Base-by-base conservation (phyloP, 2,888 invertebrate genomes). In the Subacronicta megacephala region DNA sequence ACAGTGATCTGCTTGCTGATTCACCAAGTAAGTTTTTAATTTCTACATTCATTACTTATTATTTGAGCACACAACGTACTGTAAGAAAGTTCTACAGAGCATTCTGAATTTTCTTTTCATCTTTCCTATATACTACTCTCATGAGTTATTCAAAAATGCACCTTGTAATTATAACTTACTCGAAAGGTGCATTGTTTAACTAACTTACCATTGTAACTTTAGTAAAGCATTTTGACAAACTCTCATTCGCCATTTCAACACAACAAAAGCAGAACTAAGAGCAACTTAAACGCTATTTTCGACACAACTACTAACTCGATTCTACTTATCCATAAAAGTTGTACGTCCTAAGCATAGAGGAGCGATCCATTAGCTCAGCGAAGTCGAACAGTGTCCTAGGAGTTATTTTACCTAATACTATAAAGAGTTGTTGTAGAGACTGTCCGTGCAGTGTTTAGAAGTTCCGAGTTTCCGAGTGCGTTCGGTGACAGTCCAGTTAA, bases 1-100 rank as follows among this genome's bases (percentile, higher is more conserved):
- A 96, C 66, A 95, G 95, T 1, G 97, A 97, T 93, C 93, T 97
- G 71, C 95, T 97, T 41, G 96, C 97, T 81, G 97, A 97, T 92
- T 97, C 97, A 51, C 97, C 97, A 89, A 97, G 98, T 98, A 95
- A 96, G 97, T 96, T 36, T 41, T 20, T 5, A 26, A 26, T 26
- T 26, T 26, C 26, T 26, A 26, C 26, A 26, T 2, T 10, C 26
- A 26, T 26, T 26, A 26, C 9, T 26, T 26, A 10, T 26, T 26
- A 10, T 10, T 26, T 26, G 2, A 10, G 10, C 10, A 26, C 3
- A 26, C 10, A 1, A 26, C 26, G 10, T 26, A 10, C 10, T 10
- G 10, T 5, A 10, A 10, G 10, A 3, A 18, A 1, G 3, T 2
- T 10, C 10, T 26, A 26, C 26, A 26, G 26, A 10, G 10, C 10